These are phyloP conservation scores for Danio aesculapii DNA, from an alignment of 2,797 vertebrate genomes.

Conservation along the genomic window DNA sequence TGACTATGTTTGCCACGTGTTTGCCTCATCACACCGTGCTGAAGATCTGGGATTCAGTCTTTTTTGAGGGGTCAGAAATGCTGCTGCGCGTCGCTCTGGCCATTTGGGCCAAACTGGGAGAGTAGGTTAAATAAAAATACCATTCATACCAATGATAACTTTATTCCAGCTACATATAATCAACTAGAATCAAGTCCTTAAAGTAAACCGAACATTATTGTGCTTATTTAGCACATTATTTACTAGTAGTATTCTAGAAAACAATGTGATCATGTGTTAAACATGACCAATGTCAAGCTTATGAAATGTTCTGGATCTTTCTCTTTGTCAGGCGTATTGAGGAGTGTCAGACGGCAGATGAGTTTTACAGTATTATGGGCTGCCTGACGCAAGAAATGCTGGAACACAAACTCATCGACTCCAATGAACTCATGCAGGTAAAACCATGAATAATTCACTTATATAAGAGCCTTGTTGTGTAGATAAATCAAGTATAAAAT, in stretches of 20 bases:
- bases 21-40: slow-evolving; percentile 94
- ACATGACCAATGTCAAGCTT: background rate
- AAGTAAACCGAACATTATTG: too few species aligned
- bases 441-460: slow-evolving; percentile 46
- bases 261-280: background rate
- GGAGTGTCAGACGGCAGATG: slow-evolving; percentile 93
- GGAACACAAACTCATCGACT: slow-evolving; percentile 89
- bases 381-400: slow-evolving; percentile 96
- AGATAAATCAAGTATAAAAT: background rate
- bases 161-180: too few species aligned
- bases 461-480: background rate
- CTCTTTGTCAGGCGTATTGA: slow-evolving; percentile 88
- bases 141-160: too few species aligned
- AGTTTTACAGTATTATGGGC: slow-evolving; percentile 98
- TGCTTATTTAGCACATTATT: too few species aligned
- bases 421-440: slow-evolving; percentile 96
- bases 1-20: slow-evolving; percentile 98
- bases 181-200: too few species aligned
- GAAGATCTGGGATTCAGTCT: slow-evolving; percentile 98
- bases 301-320: background rate
- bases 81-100: slow-evolving; percentile 93
- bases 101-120: slow-evolving; percentile 95
- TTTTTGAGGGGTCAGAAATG: slow-evolving; percentile 98
- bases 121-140: slow-evolving; percentile 80
- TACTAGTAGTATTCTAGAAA: background rate